phyloP scores from a whole-genome alignment of 53 echinoderm and acorn worm species.

The Luidia sarsii region DNA sequence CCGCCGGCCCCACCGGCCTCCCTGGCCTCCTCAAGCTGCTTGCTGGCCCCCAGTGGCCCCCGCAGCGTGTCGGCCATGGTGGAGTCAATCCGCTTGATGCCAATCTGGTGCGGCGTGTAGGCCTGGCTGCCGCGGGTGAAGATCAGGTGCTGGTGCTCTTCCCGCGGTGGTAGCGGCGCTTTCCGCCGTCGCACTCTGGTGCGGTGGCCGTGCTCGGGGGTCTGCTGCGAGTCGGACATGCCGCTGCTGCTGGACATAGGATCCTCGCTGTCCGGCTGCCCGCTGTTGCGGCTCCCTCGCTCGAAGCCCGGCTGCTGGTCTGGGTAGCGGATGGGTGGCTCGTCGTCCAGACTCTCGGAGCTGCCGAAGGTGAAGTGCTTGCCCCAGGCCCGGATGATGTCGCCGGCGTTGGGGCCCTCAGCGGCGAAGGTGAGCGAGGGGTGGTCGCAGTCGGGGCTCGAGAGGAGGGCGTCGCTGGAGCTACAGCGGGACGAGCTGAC shows the following conservation, averaged over 20 bases:
- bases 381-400: conserved; percentile 77
- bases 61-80: conserved; percentile 67
- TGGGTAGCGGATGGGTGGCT: conserved; percentile 64
- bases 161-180: conserved; percentile 25
- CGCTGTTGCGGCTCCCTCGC: neutral
- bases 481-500: conserved; percentile 72
- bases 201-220: conserved; percentile 46
- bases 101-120: conserved; percentile 86
- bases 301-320: conserved; percentile 33
- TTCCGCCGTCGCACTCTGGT: conserved; percentile 61
- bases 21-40: neutral
- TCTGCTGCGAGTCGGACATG: conserved; percentile 75
- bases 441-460: conserved; percentile 73
- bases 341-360: conserved; percentile 79
- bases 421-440: conserved; percentile 71
- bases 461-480: conserved; percentile 75
- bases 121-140: conserved; percentile 78
- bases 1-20: neutral
- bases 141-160: conserved; percentile 72
- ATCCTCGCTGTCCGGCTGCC: conserved; percentile 47
- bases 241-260: conserved; percentile 68
- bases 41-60: conserved; percentile 68
- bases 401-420: conserved; percentile 75
- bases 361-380: conserved; percentile 82
- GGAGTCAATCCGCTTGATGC: conserved; percentile 76